Evolutionary conservation across 2,797 vertebrate genomes (phyloP), one percentile per base, ranked within the genome.

Genomic region (Acipenser ruthenus): DNA sequence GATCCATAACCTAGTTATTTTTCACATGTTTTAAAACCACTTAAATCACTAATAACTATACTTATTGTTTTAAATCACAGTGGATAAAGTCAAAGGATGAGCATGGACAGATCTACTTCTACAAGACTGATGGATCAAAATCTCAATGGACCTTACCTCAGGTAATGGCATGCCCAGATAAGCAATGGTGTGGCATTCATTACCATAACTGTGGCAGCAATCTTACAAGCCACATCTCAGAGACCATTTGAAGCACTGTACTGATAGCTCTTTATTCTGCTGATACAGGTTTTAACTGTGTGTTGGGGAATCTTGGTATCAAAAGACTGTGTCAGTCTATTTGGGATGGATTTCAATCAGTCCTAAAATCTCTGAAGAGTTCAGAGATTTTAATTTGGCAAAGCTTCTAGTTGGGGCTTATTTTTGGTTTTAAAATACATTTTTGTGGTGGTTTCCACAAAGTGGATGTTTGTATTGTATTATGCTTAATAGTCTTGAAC

Each of bases 1-100:
- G 13, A 47, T 37, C 13, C 7, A 15, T 52, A 11, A 53, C 8
- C 52, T 53, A 9, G 52, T 12, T 53, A 12, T 53, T 53, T 53
- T 12, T 9, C 37, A 37, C 37, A 37, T 5, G 37, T 37, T 37
- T 37, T 37, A 37, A 12, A 53, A 9, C 9, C 51, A 53, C 12
- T 9, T 53, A 9, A 9, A 53, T 53, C 59, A 60, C 9, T 23
- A 60, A 60, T 60, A 8, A 12, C 9, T 4, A 60, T n/a, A 60
- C 12, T n/a, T 60, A 9, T 18, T 67, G 11, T 61, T 69, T 60
- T 72, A 65, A 52, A n/a, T 72, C 49, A 78, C 79, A 95, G 93
- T 94, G 92, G 93, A 86, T 94, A 66, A 91, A 88, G 75, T 87
- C 93, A 6, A 69, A 91, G 80, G 93, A 94, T 56, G 83, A 89